Evolutionary conservation across 2,113 vertebrate genomes (phyloP).

Genomic region (Odontesthes bonariensis): DNA sequence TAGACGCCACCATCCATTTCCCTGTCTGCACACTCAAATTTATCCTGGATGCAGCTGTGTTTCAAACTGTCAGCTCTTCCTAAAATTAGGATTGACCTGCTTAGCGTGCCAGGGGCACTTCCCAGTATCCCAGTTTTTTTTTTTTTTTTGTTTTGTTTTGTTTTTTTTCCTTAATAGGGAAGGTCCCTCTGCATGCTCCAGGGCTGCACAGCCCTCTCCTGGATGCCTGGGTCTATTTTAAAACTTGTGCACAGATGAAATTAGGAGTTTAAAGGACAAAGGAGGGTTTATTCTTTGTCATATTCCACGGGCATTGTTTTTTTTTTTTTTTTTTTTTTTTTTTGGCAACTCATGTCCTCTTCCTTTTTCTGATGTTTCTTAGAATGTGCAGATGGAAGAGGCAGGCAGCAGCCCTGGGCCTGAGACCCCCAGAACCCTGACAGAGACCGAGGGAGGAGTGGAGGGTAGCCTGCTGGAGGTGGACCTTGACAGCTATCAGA

Average conservation of each 20-base stretch:
- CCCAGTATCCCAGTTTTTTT: slow-evolving; percentile 57
- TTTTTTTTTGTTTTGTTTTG: too few species aligned
- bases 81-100: slow-evolving; percentile 71
- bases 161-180: slow-evolving; percentile 18
- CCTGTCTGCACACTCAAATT: slow-evolving; percentile 6
- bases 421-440: slow-evolving; percentile 85
- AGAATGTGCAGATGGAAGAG: slow-evolving; percentile 73
- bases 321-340: too few species aligned
- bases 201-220: slow-evolving; percentile 34
- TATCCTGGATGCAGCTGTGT: slow-evolving; percentile 14
- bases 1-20: not conserved
- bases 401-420: slow-evolving; percentile 74
- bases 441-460: slow-evolving; percentile 87
- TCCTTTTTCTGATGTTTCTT: slow-evolving; percentile 3
- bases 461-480: slow-evolving; percentile 85
- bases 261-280: slow-evolving; percentile 21
- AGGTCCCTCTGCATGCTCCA: slow-evolving; percentile 30
- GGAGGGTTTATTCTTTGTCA: not conserved
- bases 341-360: not conserved
- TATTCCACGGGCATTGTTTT: not conserved
- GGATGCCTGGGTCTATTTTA: slow-evolving; percentile 58
- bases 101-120: slow-evolving; percentile 42
- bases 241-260: slow-evolving; percentile 34
- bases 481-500: slow-evolving; percentile 95
- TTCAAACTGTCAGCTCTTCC: slow-evolving; percentile 48